A percentile compares a stretch with the other conserved stretches of the same genome.
Evolutionary conservation across 2,888 invertebrate genomes (phyloP).

Genomic region (Acanthosepion pharaonis): DNA sequence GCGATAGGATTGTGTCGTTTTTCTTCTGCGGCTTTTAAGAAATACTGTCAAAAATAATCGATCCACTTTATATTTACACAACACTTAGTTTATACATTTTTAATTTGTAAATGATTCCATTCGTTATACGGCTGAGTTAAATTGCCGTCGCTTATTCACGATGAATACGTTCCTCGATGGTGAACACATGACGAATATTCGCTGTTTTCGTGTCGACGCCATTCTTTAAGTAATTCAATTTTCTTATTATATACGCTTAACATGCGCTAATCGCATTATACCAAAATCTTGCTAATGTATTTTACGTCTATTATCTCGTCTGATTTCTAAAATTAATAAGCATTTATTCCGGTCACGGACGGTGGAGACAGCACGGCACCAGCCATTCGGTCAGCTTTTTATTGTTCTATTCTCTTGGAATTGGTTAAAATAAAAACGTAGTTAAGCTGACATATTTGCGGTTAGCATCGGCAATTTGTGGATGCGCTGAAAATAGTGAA

Average conservation of each 20-base stretch:
- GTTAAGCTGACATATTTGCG: neutral
- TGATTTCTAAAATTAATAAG: neutral
- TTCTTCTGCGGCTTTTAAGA: too few species aligned
- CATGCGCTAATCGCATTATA: neutral
- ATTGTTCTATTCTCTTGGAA: neutral
- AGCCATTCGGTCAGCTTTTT: neutral
- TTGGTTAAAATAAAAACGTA: neutral
- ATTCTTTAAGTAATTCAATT: neutral
- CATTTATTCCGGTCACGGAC: neutral
- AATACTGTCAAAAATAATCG: too few species aligned
- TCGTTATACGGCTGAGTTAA: too few species aligned
- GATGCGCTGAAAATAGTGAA: neutral
- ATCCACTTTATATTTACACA: too few species aligned
- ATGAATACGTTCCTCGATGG: too few species aligned
- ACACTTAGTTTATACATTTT: too few species aligned
- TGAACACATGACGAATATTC: neutral
- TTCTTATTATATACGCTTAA: neutral
- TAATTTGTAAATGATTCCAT: too few species aligned
- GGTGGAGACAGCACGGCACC: neutral
- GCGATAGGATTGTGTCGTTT: too few species aligned
- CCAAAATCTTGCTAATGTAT: constrained; percentile 3
- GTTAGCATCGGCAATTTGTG: neutral
- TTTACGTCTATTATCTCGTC: neutral
- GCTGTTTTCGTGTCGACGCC: neutral
- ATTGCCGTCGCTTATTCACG: too few species aligned